Conservation (phyloP, 1,140 invertebrate species). For the Macrotrachela quadricornifera region DNA sequence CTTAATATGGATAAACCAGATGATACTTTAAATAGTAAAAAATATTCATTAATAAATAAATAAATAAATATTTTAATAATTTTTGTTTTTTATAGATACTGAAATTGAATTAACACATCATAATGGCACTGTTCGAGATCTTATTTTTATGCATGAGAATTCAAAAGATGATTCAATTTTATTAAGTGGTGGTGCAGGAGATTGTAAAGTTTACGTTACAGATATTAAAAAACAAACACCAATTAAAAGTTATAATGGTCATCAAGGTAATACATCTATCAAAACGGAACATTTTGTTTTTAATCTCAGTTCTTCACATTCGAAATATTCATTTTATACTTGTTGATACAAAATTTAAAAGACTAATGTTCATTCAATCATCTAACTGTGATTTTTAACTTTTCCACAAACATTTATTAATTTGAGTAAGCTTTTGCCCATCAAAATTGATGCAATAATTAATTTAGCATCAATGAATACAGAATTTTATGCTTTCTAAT, state of each 20-base stretch:
- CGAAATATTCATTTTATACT: too few relatives aligned
- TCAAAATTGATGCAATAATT: too few relatives aligned
- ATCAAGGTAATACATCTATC: constrained; percentile 34
- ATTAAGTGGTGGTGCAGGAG: constrained; percentile 86
- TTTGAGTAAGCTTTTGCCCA: too few relatives aligned
- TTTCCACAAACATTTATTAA: too few relatives aligned
- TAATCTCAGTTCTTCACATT: too few relatives aligned
- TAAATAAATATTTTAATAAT: neutral
- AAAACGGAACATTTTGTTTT: too few relatives aligned
- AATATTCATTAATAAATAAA: neutral
- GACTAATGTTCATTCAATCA: too few relatives aligned
- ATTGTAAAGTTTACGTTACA: constrained; percentile 92
- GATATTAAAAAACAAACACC: constrained; percentile 82
- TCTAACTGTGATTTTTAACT: too few relatives aligned
- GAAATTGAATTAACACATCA: constrained; percentile 83
- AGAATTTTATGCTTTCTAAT: too few relatives aligned
- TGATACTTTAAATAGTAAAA: constrained; percentile 44
- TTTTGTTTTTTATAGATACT: constrained; percentile 37
- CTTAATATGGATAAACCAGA: constrained; percentile 52
- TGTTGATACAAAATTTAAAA: too few relatives aligned
- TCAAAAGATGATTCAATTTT: constrained; percentile 54
- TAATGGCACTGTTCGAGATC: constrained; percentile 82
- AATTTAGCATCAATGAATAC: too few relatives aligned
- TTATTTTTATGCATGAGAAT: constrained; percentile 80
- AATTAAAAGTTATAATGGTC: constrained; percentile 71